These are phyloP conservation scores for Hydrozoanthus tunicans DNA, from an alignment of 64 coral and sea anemone genomes.

Conservation along the genomic window DNA sequence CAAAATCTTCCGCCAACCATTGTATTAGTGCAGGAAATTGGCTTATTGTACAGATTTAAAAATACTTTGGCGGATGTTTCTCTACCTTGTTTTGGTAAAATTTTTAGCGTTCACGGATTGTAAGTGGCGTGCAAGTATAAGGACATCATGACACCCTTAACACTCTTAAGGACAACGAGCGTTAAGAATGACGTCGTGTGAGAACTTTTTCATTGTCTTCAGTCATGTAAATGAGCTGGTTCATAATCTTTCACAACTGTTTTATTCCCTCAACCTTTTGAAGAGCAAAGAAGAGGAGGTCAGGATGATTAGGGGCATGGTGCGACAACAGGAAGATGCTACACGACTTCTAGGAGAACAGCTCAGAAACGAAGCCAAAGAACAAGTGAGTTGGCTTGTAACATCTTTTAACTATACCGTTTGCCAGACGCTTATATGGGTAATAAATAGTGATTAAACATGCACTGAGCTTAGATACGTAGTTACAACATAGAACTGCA, in stretches of 20 bases:
- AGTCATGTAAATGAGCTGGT: background rate
- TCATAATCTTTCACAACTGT: background rate
- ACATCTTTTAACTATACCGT: background rate
- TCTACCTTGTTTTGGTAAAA: no score
- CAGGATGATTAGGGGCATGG: conserved; percentile 76
- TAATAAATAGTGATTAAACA: no score
- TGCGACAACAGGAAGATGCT: conserved; percentile 96
- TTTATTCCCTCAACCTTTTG: background rate
- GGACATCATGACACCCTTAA: no score
- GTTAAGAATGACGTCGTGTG: background rate
- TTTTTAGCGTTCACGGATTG: background rate
- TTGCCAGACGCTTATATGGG: no score
- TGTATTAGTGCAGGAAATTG: no score
- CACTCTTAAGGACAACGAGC: background rate
- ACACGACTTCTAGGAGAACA: conserved; percentile 88
- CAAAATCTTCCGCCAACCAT: no score
- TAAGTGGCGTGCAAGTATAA: background rate
- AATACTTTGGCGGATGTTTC: no score
- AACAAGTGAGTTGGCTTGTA: conserved; percentile 69
- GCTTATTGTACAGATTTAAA: no score
- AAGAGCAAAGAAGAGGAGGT: conserved; percentile 96
- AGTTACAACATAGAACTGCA: no score
- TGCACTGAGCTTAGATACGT: no score
- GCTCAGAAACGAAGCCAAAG: conserved; percentile 92
- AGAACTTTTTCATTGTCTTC: background rate